phyloP scores from a whole-genome alignment of 2,888 invertebrate species.

The Lasioglossum vierecki region DNA sequence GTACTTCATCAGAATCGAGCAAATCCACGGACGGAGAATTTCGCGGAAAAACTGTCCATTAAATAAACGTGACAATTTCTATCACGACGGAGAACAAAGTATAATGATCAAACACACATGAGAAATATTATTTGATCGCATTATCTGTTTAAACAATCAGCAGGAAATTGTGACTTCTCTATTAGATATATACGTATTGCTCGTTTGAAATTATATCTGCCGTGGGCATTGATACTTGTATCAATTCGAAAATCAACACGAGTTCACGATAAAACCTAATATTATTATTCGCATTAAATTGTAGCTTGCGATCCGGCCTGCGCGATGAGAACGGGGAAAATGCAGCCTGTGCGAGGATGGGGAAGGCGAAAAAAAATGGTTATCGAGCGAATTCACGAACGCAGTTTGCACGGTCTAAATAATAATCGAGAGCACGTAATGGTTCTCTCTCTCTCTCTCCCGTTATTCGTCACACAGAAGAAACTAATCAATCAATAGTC shows the following conservation, averaged over 20 bases:
- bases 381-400: constrained; percentile 30
- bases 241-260: not conserved
- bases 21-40: not conserved
- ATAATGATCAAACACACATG: not conserved
- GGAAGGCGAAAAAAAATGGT: not conserved
- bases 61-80: not conserved
- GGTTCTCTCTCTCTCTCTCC: constrained; percentile 31
- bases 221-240: not conserved
- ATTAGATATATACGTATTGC: not conserved
- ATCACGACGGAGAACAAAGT: not conserved
- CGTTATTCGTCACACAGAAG: constrained; percentile 55
- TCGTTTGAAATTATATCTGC: not conserved
- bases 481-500: constrained; percentile 72
- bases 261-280: not conserved
- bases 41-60: not conserved
- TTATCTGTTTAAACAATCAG: not conserved
- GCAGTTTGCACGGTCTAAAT: constrained; percentile 38
- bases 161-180: not conserved
- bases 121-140: not conserved
- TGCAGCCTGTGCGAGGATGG: not conserved
- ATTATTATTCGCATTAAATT: not conserved
- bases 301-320: not conserved
- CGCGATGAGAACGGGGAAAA: not conserved
- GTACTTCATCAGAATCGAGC: not conserved
- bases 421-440: constrained; percentile 53